A percentile compares a stretch with the other conserved stretches of the same genome.
Evolutionary conservation across 2,888 invertebrate species (phyloP).

Genomic region (Ctena decussata): DNA sequence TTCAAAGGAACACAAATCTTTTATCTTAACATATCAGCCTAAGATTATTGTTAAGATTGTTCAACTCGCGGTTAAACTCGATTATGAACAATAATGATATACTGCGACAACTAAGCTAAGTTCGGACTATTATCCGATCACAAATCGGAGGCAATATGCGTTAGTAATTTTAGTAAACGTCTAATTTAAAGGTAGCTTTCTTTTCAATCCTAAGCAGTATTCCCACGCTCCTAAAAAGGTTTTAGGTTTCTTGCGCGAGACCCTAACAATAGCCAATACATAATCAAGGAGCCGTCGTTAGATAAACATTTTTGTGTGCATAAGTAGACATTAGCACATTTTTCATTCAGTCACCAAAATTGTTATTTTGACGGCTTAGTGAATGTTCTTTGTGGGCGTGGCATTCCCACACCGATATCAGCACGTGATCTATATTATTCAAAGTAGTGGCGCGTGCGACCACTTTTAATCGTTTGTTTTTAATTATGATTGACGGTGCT

Average conservation of each 20-base stretch:
- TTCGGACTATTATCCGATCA: constrained; percentile 44
- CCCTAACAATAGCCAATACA: constrained; percentile 43
- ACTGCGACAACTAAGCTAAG: constrained; percentile 4
- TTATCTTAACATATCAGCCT: constrained; percentile 35
- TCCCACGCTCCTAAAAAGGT: constrained; percentile 55
- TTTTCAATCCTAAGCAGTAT: constrained; percentile 19
- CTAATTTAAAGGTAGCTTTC: constrained; percentile 18
- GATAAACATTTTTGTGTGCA: constrained; percentile 61
- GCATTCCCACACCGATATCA: constrained; percentile 57
- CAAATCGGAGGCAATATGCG: constrained; percentile 50
- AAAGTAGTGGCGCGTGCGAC: constrained; percentile 65
- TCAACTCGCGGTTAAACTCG: constrained; percentile 41
- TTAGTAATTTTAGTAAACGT: constrained; percentile 53
- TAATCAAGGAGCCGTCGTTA: constrained; percentile 50
- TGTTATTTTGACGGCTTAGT: constrained; percentile 58
- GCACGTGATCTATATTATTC: constrained; percentile 41
- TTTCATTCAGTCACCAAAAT: constrained; percentile 55
- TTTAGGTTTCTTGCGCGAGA: constrained; percentile 49
- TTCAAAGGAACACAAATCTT: constrained; percentile 41
- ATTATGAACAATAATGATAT: constrained; percentile 43
- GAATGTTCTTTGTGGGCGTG: constrained; percentile 48
- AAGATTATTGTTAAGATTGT: constrained; percentile 23
- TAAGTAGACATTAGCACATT: constrained; percentile 65
- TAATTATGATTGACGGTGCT: constrained; percentile 39
- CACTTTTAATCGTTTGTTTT: constrained; percentile 57